Base-by-base conservation (phyloP, 2,113 vertebrate genomes). In the Dicentrarchus labrax region DNA sequence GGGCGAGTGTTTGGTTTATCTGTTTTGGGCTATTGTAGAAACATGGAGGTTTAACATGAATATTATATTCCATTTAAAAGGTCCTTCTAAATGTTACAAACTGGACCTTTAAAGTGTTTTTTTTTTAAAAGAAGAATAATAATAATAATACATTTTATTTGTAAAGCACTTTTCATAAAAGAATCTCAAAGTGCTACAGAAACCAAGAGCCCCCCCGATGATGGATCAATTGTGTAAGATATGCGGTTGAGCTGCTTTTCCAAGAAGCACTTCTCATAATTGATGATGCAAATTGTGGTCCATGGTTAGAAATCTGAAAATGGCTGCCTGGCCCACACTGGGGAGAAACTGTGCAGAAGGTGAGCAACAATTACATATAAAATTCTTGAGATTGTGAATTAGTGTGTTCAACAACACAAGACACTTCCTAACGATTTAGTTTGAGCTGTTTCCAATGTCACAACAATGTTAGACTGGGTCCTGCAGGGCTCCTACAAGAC, bases 141-240 rank as follows among this genome's bases (percentile, higher is more conserved):
- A n/a, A n/a, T n/a, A n/a, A n/a, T n/a, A n/a, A n/a, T n/a, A n/a
- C n/a, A n/a, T n/a, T n/a, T n/a, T n/a, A n/a, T n/a, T n/a, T n/a
- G n/a, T n/a, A n/a, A n/a, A n/a, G n/a, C n/a, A n/a, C n/a, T n/a
- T n/a, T n/a, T n/a, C n/a, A n/a, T n/a, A n/a, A n/a, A n/a, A n/a
- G n/a, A n/a, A n/a, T n/a, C n/a, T n/a, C n/a, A n/a, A n/a, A n/a
- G n/a, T n/a, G n/a, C n/a, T n/a, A n/a, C n/a, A n/a, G n/a, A n/a
- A n/a, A n/a, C n/a, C n/a, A n/a, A n/a, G n/a, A n/a, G n/a, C n/a
- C n/a, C n/a, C n/a, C n/a, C n/a, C n/a, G n/a, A 48, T 77, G 41
- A 41, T n/a, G 74, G 51, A 51, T 51, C 22, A 36, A 16, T 65
- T 65, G 39, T 66, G 41, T 48, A 62, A 39, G 30, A 65, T 41